Base-by-base conservation (phyloP, 2,888 invertebrate species). In the Sarcophaga rosellei region DNA sequence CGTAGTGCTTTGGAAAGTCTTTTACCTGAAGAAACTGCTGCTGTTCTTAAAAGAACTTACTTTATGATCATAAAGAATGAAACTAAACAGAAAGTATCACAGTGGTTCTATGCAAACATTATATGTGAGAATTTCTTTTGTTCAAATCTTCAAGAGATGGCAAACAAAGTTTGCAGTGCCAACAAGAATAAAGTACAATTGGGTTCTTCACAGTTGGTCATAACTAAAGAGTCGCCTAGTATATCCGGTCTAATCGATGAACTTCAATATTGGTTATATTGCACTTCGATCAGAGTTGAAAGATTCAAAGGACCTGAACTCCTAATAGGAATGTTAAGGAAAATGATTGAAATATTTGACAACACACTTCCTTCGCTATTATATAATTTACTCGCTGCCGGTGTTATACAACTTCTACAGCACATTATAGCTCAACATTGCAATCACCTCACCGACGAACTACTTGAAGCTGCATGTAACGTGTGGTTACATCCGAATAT, bases 91-190 rank as follows among this genome's bases (percentile, higher is more conserved):
- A 94, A 95, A 73, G 93, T 95, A 25, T 91, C 93, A 65, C 94
- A 95, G 47, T 96, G 95, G 95, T 92, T 94, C 2, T 91, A 93
- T 23, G 92, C 94, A 0, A 95, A 95, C 87, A 91, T 95, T 0
- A 65, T 89, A 8, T 72, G 85, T 15, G 89, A 88, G 0, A 90
- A 88, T 44, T 91, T 91, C 63, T 92, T 90, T 63, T 91, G 90
- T 45, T 88, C 88, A 0, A 89, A 91, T 84, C 85, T 91, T 0
- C 83, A 88, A 21, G 91, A 91, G 15, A 81, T 92, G 65, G 85
- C 91, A 3, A 80, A 76, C 25, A 92, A 91, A 66, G 89, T 92
- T 10, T 90, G 90, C 78, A 88, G 87, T 61, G 88, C 88, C 1
- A 91, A 91, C 65, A 74, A 74, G 45, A 82, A 68, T 45, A 63